Conservation (phyloP, 2,113 vertebrate species). For the Gobiocypris rarus region DNA sequence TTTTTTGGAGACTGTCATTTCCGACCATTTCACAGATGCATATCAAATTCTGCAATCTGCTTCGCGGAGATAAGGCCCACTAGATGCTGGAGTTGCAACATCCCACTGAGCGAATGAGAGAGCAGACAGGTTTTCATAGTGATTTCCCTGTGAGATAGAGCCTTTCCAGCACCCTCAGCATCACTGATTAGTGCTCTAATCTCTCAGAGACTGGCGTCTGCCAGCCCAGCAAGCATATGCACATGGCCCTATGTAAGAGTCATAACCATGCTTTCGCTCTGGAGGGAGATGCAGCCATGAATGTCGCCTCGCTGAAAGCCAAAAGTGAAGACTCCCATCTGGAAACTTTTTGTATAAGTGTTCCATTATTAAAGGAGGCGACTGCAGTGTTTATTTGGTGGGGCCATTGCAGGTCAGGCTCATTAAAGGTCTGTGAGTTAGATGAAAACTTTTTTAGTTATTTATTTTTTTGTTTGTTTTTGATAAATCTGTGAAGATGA, state of each 20-base stretch:
- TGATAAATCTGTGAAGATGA: slow-evolving; percentile 24
- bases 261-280: slow-evolving; percentile 27
- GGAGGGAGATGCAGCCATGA: slow-evolving; percentile 4
- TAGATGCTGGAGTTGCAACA: slow-evolving; percentile 80
- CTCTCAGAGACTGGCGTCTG: slow-evolving; percentile 65
- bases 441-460: background rate
- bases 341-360: slow-evolving; percentile 23
- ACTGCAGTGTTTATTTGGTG: slow-evolving; percentile 15
- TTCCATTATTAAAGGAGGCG: slow-evolving; percentile 10
- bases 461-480: slow-evolving; percentile 27
- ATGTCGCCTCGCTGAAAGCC: slow-evolving; percentile 28
- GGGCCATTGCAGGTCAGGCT: background rate
- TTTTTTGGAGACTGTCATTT: slow-evolving; percentile 76
- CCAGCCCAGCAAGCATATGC: slow-evolving; percentile 48
- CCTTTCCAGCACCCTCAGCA: slow-evolving; percentile 53
- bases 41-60: slow-evolving; percentile 79
- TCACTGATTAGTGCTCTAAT: slow-evolving; percentile 74
- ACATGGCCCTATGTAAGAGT: slow-evolving; percentile 28
- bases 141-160: slow-evolving; percentile 73
- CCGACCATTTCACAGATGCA: slow-evolving; percentile 81
- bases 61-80: slow-evolving; percentile 76
- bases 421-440: slow-evolving; percentile 8
- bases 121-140: slow-evolving; percentile 72
- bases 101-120: slow-evolving; percentile 77
- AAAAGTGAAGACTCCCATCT: slow-evolving; percentile 1